Evolutionary conservation across 2,113 vertebrate species (phyloP), one percentile per base, ranked within the genome.

Genomic region (Anguilla rostrata): DNA sequence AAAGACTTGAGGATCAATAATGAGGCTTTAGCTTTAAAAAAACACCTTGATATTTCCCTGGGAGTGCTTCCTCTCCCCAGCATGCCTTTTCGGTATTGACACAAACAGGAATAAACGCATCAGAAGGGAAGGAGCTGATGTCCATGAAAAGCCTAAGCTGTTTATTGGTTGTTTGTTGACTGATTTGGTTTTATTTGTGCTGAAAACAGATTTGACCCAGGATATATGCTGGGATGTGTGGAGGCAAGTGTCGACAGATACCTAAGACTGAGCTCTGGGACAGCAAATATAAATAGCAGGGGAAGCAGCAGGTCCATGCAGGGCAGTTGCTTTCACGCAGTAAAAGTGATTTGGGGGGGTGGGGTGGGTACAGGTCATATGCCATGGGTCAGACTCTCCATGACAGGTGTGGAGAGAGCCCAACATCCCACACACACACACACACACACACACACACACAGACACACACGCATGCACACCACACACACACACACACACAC

Each of bases 161-260:
- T 93, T 92, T 93, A 89, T 86, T 90, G 89, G 89, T 90, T 93
- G 90, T 92, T 89, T 92, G 91, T 26, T 39, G 87, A 89, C 84
- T 91, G 86, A 93, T 88, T 92, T 87, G 91, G 92, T 90, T 90
- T 92, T 94, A 92, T 95, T 94, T 92, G 82, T 91, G 89, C 92
- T 94, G 91, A 91, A 91, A 95, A 94, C 93, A 94, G 91, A 90
- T 91, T 91, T 92, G 88, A 91, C 90, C 14, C 90, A 83, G 87
- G 85, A 81, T 39, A 83, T 39, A 34, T 43, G 86, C 88, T 88
- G 22, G 81, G 60, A 80, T 87, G 88, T 92, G 92, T 93, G 34
- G 92, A 93, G 91, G 91, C 92, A 93, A 90, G 91, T 92, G 92
- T 94, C 93, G 93, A 82, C 39, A 63, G 83, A 87, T 49, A 53